A percentile compares a stretch with the other conserved stretches of the same genome.
Evolutionary conservation across 2,113 vertebrate species (phyloP).

Genomic region (Scytalopus superciliaris): DNA sequence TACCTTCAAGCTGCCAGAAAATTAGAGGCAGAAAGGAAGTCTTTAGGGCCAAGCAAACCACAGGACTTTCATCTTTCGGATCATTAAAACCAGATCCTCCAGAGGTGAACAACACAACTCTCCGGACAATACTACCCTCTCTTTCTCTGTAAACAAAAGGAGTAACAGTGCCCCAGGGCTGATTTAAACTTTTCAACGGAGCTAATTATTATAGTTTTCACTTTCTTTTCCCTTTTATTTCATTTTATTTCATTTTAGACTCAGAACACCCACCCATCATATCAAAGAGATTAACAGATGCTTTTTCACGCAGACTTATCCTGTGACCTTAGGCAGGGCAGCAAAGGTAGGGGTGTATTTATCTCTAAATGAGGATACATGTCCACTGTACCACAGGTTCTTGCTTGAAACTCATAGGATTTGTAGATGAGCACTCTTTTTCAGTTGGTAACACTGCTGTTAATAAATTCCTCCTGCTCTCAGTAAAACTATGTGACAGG

Average conservation of each 20-base stretch:
- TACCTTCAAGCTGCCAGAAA: background rate
- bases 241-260: background rate
- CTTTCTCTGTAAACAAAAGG: background rate
- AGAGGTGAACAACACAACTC: background rate
- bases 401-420: background rate
- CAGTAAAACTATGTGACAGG: background rate
- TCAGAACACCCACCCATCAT: background rate
- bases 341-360: accelerated
- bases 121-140: background rate
- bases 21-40: background rate
- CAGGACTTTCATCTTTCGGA: background rate
- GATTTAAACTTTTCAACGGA: background rate
- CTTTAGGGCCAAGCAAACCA: background rate
- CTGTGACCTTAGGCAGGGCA: background rate
- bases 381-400: background rate
- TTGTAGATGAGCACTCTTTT: background rate
- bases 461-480: background rate
- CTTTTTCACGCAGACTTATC: background rate
- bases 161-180: background rate
- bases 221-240: background rate
- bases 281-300: background rate
- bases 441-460: no score
- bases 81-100: background rate
- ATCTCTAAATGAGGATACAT: background rate
- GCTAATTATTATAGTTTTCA: background rate